These are phyloP conservation scores for Oxytorus armatus DNA, from an alignment of 2,888 invertebrate genomes.

Conservation along the genomic window DNA sequence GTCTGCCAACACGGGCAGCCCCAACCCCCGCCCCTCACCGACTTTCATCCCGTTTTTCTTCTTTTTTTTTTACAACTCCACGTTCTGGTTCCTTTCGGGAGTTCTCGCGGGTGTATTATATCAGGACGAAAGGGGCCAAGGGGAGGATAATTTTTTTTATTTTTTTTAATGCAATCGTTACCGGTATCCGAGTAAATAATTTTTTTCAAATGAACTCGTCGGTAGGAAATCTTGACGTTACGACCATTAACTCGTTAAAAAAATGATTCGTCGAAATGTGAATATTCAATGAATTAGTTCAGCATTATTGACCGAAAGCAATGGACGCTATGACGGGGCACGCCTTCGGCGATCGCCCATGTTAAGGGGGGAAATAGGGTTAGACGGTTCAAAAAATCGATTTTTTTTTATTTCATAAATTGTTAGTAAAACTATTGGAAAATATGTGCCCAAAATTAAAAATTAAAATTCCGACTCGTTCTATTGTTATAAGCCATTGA, in stretches of 20 bases:
- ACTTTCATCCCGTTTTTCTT: slow-evolving; percentile 49
- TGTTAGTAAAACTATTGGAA: too few species aligned
- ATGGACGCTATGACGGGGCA: too few species aligned
- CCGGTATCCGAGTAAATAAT: slow-evolving; percentile 21
- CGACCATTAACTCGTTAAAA: slow-evolving; percentile 9
- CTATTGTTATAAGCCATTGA: too few species aligned
- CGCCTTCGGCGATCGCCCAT: too few species aligned
- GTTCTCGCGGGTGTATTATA: slow-evolving; percentile 73
- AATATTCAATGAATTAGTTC: background rate
- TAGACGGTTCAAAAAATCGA: too few species aligned
- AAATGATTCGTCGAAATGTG: slow-evolving; percentile 3
- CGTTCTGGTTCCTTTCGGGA: slow-evolving; percentile 48
- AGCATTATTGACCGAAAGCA: too few species aligned
- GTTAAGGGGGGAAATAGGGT: too few species aligned
- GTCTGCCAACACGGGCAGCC: slow-evolving; percentile 78
- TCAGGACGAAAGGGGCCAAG: slow-evolving; percentile 4
- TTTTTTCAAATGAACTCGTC: too few species aligned
- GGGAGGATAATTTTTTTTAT: slow-evolving; percentile 47
- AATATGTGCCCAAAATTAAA: too few species aligned
- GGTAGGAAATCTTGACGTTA: too few species aligned
- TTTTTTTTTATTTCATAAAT: too few species aligned
- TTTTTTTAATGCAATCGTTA: slow-evolving; percentile 18
- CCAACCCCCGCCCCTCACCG: slow-evolving; percentile 10
- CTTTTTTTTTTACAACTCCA: slow-evolving; percentile 25
- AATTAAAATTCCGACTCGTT: too few species aligned